phyloP scores from a whole-genome alignment of 2,888 invertebrate genomes.

The Lochmaea capreae region DNA sequence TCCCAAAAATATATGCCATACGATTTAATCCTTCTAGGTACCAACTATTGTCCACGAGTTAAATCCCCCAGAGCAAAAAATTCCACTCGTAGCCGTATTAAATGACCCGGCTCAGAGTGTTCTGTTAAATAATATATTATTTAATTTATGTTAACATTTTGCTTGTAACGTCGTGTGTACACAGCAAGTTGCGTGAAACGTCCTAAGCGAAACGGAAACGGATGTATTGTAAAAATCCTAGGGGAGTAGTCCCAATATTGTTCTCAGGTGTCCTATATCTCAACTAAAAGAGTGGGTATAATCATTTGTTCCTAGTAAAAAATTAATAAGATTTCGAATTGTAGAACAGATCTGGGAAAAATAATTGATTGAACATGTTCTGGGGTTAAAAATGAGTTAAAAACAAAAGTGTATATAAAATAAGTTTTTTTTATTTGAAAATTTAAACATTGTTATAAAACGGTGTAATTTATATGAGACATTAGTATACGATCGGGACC shows the following conservation, averaged over 20 bases:
- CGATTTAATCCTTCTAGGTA: neutral
- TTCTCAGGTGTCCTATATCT: neutral
- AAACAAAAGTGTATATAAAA: no score
- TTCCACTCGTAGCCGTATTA: neutral
- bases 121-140: conserved; percentile 5
- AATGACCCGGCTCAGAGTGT: neutral
- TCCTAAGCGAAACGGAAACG: neutral
- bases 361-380: no score
- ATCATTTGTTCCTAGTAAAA: neutral
- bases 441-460: no score
- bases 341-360: no score
- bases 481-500: no score
- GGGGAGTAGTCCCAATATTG: neutral
- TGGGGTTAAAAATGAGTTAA: no score
- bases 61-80: neutral
- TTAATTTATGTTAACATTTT: neutral
- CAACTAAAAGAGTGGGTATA: neutral
- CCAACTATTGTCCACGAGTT: neutral
- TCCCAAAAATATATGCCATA: neutral
- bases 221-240: neutral
- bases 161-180: neutral
- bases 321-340: neutral
- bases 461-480: no score
- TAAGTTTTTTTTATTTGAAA: no score
- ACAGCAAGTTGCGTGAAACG: neutral